Evolutionary conservation across 2,888 invertebrate species (phyloP).

Genomic region (Drosophila kuntzei): DNA sequence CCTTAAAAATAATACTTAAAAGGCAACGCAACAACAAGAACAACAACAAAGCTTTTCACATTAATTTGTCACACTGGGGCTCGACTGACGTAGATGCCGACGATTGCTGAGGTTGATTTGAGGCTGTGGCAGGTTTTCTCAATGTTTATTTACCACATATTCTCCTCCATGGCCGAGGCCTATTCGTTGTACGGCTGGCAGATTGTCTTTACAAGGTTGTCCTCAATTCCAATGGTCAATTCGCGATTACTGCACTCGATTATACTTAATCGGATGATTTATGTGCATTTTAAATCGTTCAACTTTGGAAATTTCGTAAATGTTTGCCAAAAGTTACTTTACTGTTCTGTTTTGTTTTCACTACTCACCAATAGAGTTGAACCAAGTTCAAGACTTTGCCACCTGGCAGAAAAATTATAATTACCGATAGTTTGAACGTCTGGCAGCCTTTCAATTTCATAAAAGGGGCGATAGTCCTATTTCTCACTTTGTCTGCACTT

Average conservation of each 20-base stretch:
- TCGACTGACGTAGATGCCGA: slow-evolving; percentile 23
- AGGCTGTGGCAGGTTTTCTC: slow-evolving; percentile 13
- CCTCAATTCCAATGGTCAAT: slow-evolving; percentile 10
- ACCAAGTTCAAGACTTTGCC: too few relatives aligned
- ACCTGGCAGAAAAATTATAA: too few relatives aligned
- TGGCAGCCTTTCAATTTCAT: too few relatives aligned
- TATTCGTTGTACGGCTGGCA: slow-evolving; percentile 31
- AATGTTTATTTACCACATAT: slow-evolving; percentile 82
- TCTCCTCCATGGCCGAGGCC: slow-evolving; percentile 81
- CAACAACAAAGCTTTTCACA: slow-evolving; percentile 31
- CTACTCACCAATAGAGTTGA: too few relatives aligned
- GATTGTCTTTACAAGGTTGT: slow-evolving; percentile 8
- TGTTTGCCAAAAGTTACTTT: slow-evolving; percentile 45
- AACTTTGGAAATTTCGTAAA: slow-evolving; percentile 34
- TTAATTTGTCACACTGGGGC: slow-evolving; percentile 17
- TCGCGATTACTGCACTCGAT: slow-evolving; percentile 37
- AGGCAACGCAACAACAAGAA: slow-evolving; percentile 4
- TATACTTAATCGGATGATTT: slow-evolving; percentile 7
- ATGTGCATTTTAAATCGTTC: slow-evolving; percentile 50
- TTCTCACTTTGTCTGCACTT: too few relatives aligned
- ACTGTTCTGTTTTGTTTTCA: slow-evolving; percentile 5
- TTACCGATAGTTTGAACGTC: too few relatives aligned
- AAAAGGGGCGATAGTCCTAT: too few relatives aligned
- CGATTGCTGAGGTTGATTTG: slow-evolving; percentile 1
- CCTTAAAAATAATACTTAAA: slow-evolving; percentile 25